These are phyloP conservation scores for Caranx ignobilis DNA, from an alignment of 2,113 vertebrate species.

Conservation along the genomic window DNA sequence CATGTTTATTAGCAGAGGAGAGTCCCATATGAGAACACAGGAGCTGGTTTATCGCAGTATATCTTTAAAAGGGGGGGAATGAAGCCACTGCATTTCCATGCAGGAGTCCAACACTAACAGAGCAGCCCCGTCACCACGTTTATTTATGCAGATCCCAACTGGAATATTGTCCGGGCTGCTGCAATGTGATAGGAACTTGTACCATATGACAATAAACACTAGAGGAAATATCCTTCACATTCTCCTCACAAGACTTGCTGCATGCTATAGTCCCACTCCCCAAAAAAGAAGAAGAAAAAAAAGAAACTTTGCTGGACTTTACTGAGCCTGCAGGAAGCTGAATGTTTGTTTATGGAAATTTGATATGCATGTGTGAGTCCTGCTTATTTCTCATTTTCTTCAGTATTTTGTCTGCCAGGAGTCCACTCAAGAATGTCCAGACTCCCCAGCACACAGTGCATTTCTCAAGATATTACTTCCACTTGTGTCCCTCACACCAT, in stretches of 20 bases:
- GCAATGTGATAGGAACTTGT: conserved; percentile 18
- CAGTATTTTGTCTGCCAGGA: conserved; percentile 61
- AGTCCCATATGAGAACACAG: neutral
- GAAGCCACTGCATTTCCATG: conserved; percentile 12
- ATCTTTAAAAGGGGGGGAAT: neutral
- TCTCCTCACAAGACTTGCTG: neutral
- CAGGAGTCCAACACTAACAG: neutral
- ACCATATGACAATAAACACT: neutral
- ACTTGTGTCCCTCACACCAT: neutral
- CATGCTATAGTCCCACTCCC: conserved; percentile 1
- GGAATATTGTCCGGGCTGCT: conserved; percentile 4
- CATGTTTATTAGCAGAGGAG: neutral
- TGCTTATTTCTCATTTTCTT: conserved; percentile 51
- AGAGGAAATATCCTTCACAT: conserved; percentile 22
- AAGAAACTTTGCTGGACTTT: conserved; percentile 37
- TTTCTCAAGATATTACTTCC: conserved; percentile 23
- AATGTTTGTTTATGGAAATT: conserved; percentile 82
- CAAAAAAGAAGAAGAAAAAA: neutral
- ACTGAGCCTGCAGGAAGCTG: conserved; percentile 64
- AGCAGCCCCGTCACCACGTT: conserved; percentile 20
- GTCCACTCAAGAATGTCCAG: conserved; percentile 45
- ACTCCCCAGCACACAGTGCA: conserved; percentile 31
- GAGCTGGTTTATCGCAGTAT: neutral
- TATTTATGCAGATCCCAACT: conserved; percentile 17
- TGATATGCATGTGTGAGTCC: conserved; percentile 62